Evolutionary conservation across 2,113 vertebrate genomes (phyloP), one percentile per base, ranked within the genome.

Genomic region (Phaethornis superciliosus): DNA sequence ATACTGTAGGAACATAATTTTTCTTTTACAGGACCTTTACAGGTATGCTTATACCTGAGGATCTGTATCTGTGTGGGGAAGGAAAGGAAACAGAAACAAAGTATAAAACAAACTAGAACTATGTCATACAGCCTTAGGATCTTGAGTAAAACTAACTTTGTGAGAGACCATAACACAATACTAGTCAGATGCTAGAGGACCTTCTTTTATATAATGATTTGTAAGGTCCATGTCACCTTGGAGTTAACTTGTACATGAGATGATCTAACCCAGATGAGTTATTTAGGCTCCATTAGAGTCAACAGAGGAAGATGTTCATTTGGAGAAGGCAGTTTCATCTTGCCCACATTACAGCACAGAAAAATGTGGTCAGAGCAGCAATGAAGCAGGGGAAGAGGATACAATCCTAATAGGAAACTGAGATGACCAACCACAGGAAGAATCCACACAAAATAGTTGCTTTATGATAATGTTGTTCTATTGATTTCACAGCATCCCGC

Each of bases 391-490:
- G n/a, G 37, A 79, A 62, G 40, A 93, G 21, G 37, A 80, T 88
- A 26, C 7, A 93, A 40, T 81, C 47, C 30, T 11, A 55, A 71
- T 33, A 83, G 82, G 76, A 89, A 88, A 80, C 47, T 33, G 65
- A 85, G 60, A 62, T 0, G 5, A 67, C 33, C 60, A 88, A 30
- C 60, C 64, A 71, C 89, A 95, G 93, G 87, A 96, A 95, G 79
- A 80, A 82, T 3, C 17, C 40, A 59, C 19, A 87, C 63, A 80
- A 89, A 94, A 91, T 37, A 22, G 68, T 10, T 91, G 44, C 81
- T 91, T 96, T 95, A 93, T 46, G 91, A 44, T 94, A 96, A 95
- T 95, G 79, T 67, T 44, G 12, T 46, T 63, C 26, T 85, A 95
- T 91, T 77, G 94, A 97, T 96, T 93, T 90, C 64, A 54, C 69